phyloP scores from a whole-genome alignment of 2,113 vertebrate species.

The Brachyhypopomus occidentalis region DNA sequence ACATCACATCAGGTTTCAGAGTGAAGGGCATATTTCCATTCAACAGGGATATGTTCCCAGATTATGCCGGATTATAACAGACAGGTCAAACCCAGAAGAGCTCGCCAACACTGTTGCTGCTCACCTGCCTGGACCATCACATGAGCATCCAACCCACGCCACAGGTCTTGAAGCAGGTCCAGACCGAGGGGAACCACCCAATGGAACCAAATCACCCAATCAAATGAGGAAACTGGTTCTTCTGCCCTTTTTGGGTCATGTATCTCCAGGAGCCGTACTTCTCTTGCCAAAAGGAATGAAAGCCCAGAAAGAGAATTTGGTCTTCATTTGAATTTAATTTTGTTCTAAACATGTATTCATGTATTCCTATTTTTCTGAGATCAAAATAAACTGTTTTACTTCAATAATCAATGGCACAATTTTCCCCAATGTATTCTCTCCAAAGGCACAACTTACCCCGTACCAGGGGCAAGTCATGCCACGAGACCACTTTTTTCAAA shows the following conservation, averaged over 20 bases:
- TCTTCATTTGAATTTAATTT: no score
- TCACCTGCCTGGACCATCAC: background rate
- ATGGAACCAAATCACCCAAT: conserved; percentile 21
- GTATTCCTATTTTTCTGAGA: no score
- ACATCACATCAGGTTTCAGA: conserved; percentile 13
- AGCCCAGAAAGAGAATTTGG: background rate
- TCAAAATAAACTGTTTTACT: background rate
- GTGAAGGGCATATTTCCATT: conserved; percentile 5
- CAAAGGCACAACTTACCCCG: background rate
- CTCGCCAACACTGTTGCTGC: no score
- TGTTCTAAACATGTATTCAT: no score
- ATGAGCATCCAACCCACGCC: conserved; percentile 25
- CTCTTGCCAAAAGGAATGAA: conserved; percentile 1
- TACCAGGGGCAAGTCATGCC: background rate
- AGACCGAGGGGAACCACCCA: conserved; percentile 23
- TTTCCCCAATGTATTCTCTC: background rate
- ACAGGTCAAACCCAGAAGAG: conserved; percentile 22
- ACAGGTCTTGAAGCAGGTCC: conserved; percentile 31
- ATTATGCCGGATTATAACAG: conserved; percentile 15
- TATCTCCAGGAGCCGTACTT: conserved; percentile 17
- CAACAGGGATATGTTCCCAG: conserved; percentile 22
- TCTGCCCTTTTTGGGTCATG: conserved; percentile 11
- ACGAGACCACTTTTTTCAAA: background rate
- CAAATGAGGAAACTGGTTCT: conserved; percentile 28
- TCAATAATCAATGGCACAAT: background rate